A percentile compares a stretch with the other conserved stretches of the same genome.
These are phyloP conservation scores for Agonopterix heracliana DNA, from an alignment of 2,888 invertebrate species.

Conservation along the genomic window DNA sequence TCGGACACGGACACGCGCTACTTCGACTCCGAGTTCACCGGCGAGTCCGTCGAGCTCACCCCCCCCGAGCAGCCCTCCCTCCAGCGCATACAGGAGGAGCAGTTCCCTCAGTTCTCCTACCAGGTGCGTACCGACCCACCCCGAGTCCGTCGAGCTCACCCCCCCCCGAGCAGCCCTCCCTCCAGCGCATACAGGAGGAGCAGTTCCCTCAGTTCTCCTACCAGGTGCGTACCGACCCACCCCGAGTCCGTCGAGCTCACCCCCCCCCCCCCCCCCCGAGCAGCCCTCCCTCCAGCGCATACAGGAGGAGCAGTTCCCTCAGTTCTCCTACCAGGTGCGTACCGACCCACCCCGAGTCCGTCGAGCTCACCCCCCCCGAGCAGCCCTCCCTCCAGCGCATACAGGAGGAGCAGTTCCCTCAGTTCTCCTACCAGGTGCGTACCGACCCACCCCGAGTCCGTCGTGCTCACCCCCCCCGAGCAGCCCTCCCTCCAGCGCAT, in stretches of 20 bases:
- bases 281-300: conserved; percentile 76
- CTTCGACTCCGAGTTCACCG: conserved; percentile 99
- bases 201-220: conserved; percentile 91
- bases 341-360: conserved; percentile 90
- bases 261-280: conserved; percentile 84
- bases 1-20: conserved; percentile 97
- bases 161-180: conserved; percentile 87
- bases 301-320: conserved; percentile 84
- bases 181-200: conserved; percentile 82
- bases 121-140: conserved; percentile 60
- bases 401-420: conserved; percentile 84
- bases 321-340: conserved; percentile 88
- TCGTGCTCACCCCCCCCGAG: conserved; percentile 91
- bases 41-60: conserved; percentile 96
- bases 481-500: conserved; percentile 76
- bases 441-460: conserved; percentile 80
- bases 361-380: conserved; percentile 96
- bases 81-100: conserved; percentile 82
- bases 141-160: conserved; percentile 81
- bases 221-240: conserved; percentile 63
- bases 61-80: conserved; percentile 85
- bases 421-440: conserved; percentile 88
- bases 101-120: conserved; percentile 90
- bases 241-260: conserved; percentile 78
- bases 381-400: conserved; percentile 76